Evolutionary conservation across 1,140 invertebrate genomes (phyloP).

Genomic region (Hestina assimilis): DNA sequence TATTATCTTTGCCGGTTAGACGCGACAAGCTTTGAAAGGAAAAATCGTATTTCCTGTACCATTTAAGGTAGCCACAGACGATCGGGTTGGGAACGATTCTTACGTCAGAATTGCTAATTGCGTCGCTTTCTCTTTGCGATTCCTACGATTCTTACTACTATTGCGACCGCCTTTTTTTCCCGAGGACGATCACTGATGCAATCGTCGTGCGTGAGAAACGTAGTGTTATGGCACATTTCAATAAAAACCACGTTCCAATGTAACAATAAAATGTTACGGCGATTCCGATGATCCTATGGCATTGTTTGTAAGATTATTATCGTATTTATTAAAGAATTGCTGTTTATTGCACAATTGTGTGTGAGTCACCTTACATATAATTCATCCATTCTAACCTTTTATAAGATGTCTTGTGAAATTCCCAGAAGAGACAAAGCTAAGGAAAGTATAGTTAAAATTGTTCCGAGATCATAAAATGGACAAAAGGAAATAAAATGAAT

Average conservation of each 20-base stretch:
- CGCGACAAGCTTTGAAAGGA: conserved; percentile 8
- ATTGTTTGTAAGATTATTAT: conserved; percentile 9
- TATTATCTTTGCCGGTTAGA: background rate
- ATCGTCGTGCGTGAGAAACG: conserved; percentile 18
- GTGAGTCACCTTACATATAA: background rate
- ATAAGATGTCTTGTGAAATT: background rate
- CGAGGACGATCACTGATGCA: conserved; percentile 25
- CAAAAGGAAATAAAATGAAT: too few species aligned
- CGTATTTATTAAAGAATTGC: background rate
- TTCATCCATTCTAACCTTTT: background rate
- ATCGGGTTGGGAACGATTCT: conserved; percentile 10
- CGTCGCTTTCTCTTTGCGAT: conserved; percentile 26
- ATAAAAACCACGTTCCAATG: conserved; percentile 6
- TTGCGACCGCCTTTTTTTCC: conserved; percentile 22
- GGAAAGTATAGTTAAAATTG: background rate
- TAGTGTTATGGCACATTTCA: conserved; percentile 13
- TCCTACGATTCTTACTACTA: conserved; percentile 6
- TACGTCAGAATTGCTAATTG: conserved; percentile 25
- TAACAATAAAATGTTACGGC: background rate
- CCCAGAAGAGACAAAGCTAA: background rate
- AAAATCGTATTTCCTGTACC: conserved; percentile 14
- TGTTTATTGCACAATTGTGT: too few species aligned
- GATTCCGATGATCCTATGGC: background rate
- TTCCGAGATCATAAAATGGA: too few species aligned
- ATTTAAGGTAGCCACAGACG: conserved; percentile 19